phyloP scores from a whole-genome alignment of 53 echinoderm and acorn worm genomes.

The Mesocentrotus franciscanus region DNA sequence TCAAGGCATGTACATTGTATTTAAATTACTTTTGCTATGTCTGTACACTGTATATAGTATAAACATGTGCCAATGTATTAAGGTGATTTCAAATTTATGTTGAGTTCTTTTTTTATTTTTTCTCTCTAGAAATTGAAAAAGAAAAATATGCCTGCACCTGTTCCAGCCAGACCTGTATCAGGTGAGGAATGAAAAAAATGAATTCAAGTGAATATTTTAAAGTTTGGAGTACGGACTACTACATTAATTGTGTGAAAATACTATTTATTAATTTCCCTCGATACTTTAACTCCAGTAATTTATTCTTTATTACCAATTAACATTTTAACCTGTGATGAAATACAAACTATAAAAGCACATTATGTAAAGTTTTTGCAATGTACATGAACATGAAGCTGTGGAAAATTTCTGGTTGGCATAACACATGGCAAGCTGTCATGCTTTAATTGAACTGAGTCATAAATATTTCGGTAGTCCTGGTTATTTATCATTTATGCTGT shows the following conservation, averaged over 20 bases:
- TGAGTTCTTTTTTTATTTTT: neutral
- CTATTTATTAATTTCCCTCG: neutral
- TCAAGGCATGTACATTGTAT: neutral
- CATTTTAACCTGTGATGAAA: neutral
- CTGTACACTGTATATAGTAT: neutral
- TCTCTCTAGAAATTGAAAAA: constrained; percentile 53
- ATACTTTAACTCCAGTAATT: neutral
- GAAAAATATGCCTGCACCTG: constrained; percentile 38
- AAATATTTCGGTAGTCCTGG: neutral
- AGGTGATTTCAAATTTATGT: neutral
- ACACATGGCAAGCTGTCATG: neutral
- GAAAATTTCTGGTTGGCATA: neutral
- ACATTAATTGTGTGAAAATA: neutral
- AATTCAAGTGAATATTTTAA: neutral
- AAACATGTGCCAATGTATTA: neutral
- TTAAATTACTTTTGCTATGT: too few species aligned
- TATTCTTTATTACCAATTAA: neutral
- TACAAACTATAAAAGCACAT: neutral
- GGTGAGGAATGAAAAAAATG: constrained; percentile 1
- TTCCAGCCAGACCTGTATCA: constrained; percentile 57
- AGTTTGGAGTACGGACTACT: neutral
- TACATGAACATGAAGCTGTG: neutral
- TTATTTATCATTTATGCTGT: too few species aligned
- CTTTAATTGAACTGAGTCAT: neutral
- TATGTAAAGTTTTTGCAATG: neutral